Evolutionary conservation across 2,888 invertebrate genomes (phyloP).

Genomic region (Nomada lathburiana): DNA sequence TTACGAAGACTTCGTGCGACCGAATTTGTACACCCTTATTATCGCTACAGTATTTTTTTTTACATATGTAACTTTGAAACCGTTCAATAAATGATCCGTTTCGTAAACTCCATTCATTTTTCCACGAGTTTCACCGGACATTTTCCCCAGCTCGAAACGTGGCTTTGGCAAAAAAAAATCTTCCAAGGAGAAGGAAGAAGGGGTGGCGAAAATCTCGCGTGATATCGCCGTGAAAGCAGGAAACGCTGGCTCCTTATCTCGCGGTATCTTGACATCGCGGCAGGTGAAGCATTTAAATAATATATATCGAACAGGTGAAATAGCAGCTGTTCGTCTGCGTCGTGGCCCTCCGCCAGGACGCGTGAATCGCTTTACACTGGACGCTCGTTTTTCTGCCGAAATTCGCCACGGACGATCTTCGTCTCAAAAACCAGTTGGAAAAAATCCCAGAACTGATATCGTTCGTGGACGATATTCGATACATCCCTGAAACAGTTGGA

Average conservation of each 20-base stretch:
- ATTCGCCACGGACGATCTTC: constrained; percentile 22
- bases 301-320: constrained; percentile 80
- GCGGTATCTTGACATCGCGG: constrained; percentile 76
- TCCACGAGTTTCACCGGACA: too few species aligned
- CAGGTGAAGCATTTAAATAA: constrained; percentile 81
- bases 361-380: constrained; percentile 68
- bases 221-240: constrained; percentile 68
- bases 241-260: constrained; percentile 67
- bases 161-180: too few species aligned
- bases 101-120: too few species aligned
- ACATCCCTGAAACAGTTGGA: too few species aligned
- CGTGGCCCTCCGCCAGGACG: constrained; percentile 60
- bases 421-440: not conserved
- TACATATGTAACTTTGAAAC: too few species aligned
- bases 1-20: too few species aligned
- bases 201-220: constrained; percentile 44
- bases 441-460: not conserved
- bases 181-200: not conserved
- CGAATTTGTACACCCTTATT: too few species aligned
- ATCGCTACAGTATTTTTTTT: too few species aligned
- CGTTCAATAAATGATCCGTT: too few species aligned
- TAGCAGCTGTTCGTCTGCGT: constrained; percentile 78
- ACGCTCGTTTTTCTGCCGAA: constrained; percentile 54
- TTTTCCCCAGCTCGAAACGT: not conserved
- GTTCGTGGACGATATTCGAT: too few species aligned